Base-by-base conservation (phyloP, 2,113 vertebrate genomes). In the Elaphurus davidianus region DNA sequence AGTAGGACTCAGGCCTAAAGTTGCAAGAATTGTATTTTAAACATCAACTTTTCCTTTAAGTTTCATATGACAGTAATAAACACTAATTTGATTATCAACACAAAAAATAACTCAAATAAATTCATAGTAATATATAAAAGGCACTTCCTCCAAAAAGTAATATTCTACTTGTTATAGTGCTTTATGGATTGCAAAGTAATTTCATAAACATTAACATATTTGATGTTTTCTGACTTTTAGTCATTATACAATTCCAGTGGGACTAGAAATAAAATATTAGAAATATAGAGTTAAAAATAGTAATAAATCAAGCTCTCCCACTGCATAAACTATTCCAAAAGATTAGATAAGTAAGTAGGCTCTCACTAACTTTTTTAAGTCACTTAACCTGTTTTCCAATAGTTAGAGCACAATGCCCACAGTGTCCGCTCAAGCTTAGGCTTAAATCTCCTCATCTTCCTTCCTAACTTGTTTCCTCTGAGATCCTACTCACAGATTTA, bases 181-280 rank as follows among this genome's bases (percentile, higher is more conserved):
- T 45, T 96, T 96, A 52, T 21, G 92, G 45, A 6, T 57, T 90
- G 7, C 57, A 91, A 91, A 91, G 82, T 87, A 97, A 52, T 95
- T 90, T 59, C 47, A 86, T 64, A 82, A 91, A 57, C 55, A 47
- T 59, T 64, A 64, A 91, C 19, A 88, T 40, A 82, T 45, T 87
- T 79, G 27, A 50, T 47, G 3, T 93, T 93, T 96, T 79, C 90
- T 54, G 50, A 57, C 50, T 84, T 91, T 95, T 84, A 88, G 33
- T 50, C 43, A 79, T 82, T 60, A 91, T 8, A 64, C 15, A 76
- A 91, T 96, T 83, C 43, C 43, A 97, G 28, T 45, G 27, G 16
- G 17, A 54, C 67, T 96, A 5, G 14, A 82, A 97, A 90, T 78
- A 93, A 94, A 91, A 76, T 85, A 23, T 54, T 79, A 87, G n/a